A percentile compares a stretch with the other conserved stretches of the same genome.
These are phyloP conservation scores for Camponotus fellah DNA, from an alignment of 2,888 invertebrate species.

Conservation along the genomic window DNA sequence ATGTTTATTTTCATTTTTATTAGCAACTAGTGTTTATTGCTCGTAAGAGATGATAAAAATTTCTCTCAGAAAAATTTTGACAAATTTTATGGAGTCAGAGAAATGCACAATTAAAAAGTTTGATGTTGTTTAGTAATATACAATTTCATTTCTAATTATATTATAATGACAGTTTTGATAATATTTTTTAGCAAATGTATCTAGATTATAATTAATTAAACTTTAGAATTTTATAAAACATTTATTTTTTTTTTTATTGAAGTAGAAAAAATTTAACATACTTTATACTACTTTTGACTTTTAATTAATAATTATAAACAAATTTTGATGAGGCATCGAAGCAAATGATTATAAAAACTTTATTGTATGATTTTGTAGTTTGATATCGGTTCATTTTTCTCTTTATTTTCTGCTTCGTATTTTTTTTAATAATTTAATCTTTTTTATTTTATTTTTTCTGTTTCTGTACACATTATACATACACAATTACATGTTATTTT, in stretches of 20 bases:
- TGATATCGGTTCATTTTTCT: background rate
- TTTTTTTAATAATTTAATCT: background rate
- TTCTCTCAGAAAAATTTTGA: background rate
- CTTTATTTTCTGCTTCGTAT: background rate
- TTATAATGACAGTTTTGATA: background rate
- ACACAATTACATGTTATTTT: background rate
- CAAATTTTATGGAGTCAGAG: background rate
- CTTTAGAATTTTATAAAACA: background rate
- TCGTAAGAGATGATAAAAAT: background rate
- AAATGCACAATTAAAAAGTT: background rate
- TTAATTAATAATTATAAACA: background rate
- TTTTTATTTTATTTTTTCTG: background rate
- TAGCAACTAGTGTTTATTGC: background rate
- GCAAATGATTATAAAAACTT: background rate
- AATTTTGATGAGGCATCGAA: background rate
- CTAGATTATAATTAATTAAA: background rate
- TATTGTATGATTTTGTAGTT: background rate
- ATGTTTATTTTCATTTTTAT: background rate
- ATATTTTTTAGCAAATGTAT: background rate
- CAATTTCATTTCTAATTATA: slow-evolving; percentile 16
- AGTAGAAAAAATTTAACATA: background rate
- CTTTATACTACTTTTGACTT: background rate
- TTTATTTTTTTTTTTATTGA: slow-evolving; percentile 7
- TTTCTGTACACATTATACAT: background rate
- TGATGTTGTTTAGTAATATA: background rate